Percentiles rank a stretch among this genome's conserved stretches.
These are phyloP conservation scores for Sarcophaga subvicina DNA, from an alignment of 2,888 invertebrate genomes.

Conservation along the genomic window DNA sequence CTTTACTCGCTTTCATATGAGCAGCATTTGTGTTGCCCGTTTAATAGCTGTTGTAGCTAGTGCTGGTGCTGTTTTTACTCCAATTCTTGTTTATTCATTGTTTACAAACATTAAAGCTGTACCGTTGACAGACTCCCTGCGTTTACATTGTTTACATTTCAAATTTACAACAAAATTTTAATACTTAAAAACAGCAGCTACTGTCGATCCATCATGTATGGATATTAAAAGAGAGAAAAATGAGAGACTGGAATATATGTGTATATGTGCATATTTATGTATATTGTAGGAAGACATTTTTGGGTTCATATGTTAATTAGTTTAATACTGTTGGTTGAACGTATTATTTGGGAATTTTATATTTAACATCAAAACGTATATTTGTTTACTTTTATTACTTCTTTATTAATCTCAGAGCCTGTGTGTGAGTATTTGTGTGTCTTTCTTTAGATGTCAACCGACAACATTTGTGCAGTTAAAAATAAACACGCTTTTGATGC, in stretches of 20 bases:
- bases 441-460: conserved; percentile 29
- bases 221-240: too few relatives aligned
- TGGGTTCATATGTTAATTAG: conserved; percentile 30
- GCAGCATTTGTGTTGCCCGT: neutral
- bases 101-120: conserved; percentile 35
- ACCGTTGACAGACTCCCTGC: neutral
- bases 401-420: neutral
- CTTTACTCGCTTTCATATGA: neutral
- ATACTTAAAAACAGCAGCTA: conserved; percentile 5
- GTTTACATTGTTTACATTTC: conserved; percentile 53
- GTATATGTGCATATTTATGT: neutral
- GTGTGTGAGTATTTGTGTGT: neutral
- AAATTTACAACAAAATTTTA: conserved; percentile 44
- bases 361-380: neutral
- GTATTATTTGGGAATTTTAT: neutral
- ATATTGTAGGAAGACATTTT: neutral
- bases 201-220: neutral
- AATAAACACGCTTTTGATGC: conserved; percentile 1
- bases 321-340: neutral
- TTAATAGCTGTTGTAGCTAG: neutral
- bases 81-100: conserved; percentile 37
- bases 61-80: conserved; percentile 3
- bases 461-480: neutral
- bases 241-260: too few relatives aligned
- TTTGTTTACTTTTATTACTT: neutral